Evolutionary conservation across 2,797 vertebrate species (phyloP).

Genomic region (Morus bassanus): DNA sequence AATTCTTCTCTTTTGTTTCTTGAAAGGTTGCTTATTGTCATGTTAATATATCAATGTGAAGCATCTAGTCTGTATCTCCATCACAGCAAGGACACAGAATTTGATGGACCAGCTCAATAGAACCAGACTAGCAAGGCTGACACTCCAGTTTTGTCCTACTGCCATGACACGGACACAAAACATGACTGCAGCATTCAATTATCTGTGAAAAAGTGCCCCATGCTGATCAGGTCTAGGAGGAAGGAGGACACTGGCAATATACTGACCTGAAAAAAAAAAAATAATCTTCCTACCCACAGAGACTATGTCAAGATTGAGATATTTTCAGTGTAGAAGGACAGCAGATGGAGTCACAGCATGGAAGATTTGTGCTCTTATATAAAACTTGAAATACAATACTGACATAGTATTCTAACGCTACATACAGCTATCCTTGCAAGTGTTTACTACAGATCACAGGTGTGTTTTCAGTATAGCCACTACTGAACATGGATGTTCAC

Average conservation of each 20-base stretch:
- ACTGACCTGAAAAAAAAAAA: not conserved
- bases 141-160: not conserved
- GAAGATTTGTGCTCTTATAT: not conserved
- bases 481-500: fast-evolving
- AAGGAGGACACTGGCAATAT: not conserved
- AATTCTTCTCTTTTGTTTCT: not conserved
- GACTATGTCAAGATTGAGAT: not conserved
- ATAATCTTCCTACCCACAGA: not conserved
- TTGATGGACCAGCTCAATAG: not conserved
- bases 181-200: not conserved
- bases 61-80: not conserved
- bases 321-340: not conserved
- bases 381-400: not conserved
- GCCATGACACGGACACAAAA: not conserved
- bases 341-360: not conserved
- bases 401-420: not conserved
- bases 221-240: not conserved
- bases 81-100: not conserved
- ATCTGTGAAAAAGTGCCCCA: not conserved
- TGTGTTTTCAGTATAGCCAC: not conserved
- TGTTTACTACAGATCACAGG: not conserved
- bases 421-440: not conserved
- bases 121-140: not conserved
- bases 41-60: fast-evolving
- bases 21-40: not conserved